phyloP scores from a whole-genome alignment of 2,888 invertebrate species.

The Brachyptera risi region DNA sequence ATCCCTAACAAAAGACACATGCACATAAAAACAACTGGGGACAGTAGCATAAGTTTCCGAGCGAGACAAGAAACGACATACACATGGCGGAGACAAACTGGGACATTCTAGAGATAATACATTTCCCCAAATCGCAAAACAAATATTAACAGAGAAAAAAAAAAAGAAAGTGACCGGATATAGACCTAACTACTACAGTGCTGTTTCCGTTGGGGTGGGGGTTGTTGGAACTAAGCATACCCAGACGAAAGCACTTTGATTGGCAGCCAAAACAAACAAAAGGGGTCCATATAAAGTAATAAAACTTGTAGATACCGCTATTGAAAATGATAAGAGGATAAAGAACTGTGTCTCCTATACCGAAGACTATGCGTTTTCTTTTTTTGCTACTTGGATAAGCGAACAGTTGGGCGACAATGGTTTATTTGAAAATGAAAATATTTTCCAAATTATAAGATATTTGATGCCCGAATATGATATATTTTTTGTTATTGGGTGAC shows the following conservation, averaged over 20 bases:
- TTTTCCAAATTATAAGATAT: too few species aligned
- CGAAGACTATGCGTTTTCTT: too few species aligned
- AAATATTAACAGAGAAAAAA: slow-evolving; percentile 21
- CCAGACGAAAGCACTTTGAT: slow-evolving; percentile 8
- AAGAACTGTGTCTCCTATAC: not conserved
- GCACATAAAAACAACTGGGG: slow-evolving; percentile 14
- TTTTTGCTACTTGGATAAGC: too few species aligned
- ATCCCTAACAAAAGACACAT: slow-evolving; percentile 15
- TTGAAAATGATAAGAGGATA: not conserved
- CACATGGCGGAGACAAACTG: slow-evolving; percentile 10
- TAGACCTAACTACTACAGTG: not conserved
- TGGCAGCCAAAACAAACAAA: slow-evolving; percentile 12
- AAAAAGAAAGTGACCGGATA: slow-evolving; percentile 17
- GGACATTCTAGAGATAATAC: slow-evolving; percentile 20
- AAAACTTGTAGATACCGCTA: slow-evolving; percentile 1
- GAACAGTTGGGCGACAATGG: too few species aligned
- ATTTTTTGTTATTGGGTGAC: too few species aligned
- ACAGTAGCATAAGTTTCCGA: slow-evolving; percentile 20
- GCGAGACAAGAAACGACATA: not conserved
- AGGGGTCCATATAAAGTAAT: not conserved
- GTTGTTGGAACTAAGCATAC: not conserved
- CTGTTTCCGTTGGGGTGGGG: too few species aligned
- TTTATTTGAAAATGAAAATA: too few species aligned
- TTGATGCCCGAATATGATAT: too few species aligned
- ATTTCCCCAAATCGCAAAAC: slow-evolving; percentile 22